These are phyloP conservation scores for Lamellibrachia columna DNA, from an alignment of 2,888 invertebrate genomes.

Conservation along the genomic window DNA sequence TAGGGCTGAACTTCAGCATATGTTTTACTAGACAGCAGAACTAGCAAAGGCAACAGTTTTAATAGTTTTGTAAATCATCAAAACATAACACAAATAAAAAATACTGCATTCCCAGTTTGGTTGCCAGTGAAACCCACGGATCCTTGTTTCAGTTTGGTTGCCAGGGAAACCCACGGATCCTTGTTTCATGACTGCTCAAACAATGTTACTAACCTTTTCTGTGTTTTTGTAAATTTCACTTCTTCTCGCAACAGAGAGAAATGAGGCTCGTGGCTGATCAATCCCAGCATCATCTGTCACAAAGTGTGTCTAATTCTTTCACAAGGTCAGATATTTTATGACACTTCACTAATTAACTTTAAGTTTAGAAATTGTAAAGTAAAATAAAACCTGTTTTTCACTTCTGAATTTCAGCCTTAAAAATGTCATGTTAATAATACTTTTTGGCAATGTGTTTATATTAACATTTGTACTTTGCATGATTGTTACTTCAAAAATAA, in stretches of 20 bases:
- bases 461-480: not conserved
- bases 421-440: not conserved
- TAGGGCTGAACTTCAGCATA: too few species aligned
- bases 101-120: not conserved
- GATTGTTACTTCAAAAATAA: not conserved
- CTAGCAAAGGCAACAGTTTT: too few species aligned
- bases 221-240: slow-evolving; percentile 70
- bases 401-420: not conserved
- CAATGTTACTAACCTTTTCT: slow-evolving; percentile 46
- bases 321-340: not conserved
- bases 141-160: not conserved
- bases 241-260: slow-evolving; percentile 94
- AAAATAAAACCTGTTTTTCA: too few species aligned
- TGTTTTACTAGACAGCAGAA: too few species aligned
- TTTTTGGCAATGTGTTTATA: not conserved
- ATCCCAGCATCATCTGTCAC: slow-evolving; percentile 85
- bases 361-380: too few species aligned
- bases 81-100: not conserved
- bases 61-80: too few species aligned
- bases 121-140: not conserved
- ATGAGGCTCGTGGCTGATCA: slow-evolving; percentile 94
- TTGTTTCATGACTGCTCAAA: not conserved
- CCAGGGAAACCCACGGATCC: not conserved
- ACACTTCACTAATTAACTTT: too few species aligned
- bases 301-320: slow-evolving; percentile 17